Evolutionary conservation across 1,140 invertebrate species (phyloP).

Genomic region (Piezodorus guildinii): DNA sequence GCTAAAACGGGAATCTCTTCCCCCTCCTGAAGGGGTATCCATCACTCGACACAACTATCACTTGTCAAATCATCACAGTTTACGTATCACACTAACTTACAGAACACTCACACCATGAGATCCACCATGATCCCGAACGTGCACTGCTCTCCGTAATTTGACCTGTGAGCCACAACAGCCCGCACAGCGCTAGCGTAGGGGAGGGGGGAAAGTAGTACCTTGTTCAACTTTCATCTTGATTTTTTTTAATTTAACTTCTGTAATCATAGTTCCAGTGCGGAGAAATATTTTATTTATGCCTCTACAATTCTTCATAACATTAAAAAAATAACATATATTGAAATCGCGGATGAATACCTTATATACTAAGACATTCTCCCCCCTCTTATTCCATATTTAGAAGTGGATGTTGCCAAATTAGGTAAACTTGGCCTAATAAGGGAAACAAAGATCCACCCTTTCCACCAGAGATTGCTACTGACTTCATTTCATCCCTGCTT

Average conservation of each 20-base stretch:
- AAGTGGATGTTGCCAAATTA: conserved; percentile 34
- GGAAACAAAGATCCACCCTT: conserved; percentile 30
- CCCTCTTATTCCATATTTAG: conserved; percentile 33
- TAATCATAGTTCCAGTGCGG: too few relatives aligned
- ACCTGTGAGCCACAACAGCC: conserved; percentile 27
- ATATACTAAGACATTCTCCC: conserved; percentile 9
- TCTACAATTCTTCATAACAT: too few relatives aligned
- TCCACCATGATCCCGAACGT: conserved; percentile 20
- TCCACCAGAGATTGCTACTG: not conserved
- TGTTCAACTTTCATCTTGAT: conserved; percentile 7
- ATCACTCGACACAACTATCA: conserved; percentile 37
- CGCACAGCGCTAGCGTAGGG: conserved; percentile 16
- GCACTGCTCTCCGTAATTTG: conserved; percentile 32
- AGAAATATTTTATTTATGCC: too few relatives aligned
- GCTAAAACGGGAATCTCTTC: conserved; percentile 72
- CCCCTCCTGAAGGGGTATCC: conserved; percentile 61
- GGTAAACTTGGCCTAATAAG: conserved; percentile 34
- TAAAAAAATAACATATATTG: too few relatives aligned
- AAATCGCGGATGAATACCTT: conserved; percentile 3
- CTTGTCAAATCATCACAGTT: conserved; percentile 21
- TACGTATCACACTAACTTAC: conserved; percentile 17
- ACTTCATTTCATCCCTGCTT: not conserved
- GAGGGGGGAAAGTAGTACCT: conserved; percentile 27
- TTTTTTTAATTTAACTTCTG: not conserved
- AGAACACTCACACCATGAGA: conserved; percentile 17